Percentiles rank a stretch among this genome's conserved stretches.
phyloP scores from a whole-genome alignment of 2,888 invertebrate species.

The Acleris literana region DNA sequence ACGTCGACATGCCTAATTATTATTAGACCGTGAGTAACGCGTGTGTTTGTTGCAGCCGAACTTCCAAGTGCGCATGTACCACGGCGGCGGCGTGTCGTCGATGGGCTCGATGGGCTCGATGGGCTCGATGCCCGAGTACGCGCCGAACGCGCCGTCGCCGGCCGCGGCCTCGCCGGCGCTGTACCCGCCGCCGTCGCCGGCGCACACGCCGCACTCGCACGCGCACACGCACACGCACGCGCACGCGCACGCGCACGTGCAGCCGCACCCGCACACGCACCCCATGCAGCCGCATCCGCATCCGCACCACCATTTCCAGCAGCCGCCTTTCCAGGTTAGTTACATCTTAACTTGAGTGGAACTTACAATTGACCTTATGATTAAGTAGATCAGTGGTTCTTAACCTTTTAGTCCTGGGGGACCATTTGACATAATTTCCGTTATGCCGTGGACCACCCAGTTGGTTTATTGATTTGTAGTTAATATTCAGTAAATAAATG shows the following conservation, averaged over 20 bases:
- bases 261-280: conserved; percentile 68
- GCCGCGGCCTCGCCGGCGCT: conserved; percentile 77
- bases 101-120: conserved; percentile 48
- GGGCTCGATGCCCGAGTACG: conserved; percentile 59
- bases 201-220: conserved; percentile 76
- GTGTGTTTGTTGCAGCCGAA: conserved; percentile 22
- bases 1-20: no score
- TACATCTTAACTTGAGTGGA: not conserved
- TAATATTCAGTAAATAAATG: no score
- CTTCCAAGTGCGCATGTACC: conserved; percentile 87
- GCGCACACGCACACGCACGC: conserved; percentile 44
- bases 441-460: no score
- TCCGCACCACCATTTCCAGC: conserved; percentile 68
- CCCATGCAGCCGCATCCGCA: conserved; percentile 33
- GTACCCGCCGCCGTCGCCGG: conserved; percentile 78
- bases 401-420: no score
- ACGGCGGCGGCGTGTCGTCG: conserved; percentile 54
- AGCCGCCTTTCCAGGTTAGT: conserved; percentile 74
- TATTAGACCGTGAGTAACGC: not conserved
- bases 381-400: no score
- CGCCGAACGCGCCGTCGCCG: conserved; percentile 70
- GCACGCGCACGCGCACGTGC: conserved; percentile 42
- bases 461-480: no score
- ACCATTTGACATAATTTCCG: no score
- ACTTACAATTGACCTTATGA: no score